Percentiles rank a stretch among this genome's conserved stretches.
These are phyloP conservation scores for Ceriagrion tenellum DNA, from an alignment of 2,888 invertebrate genomes.

Conservation along the genomic window DNA sequence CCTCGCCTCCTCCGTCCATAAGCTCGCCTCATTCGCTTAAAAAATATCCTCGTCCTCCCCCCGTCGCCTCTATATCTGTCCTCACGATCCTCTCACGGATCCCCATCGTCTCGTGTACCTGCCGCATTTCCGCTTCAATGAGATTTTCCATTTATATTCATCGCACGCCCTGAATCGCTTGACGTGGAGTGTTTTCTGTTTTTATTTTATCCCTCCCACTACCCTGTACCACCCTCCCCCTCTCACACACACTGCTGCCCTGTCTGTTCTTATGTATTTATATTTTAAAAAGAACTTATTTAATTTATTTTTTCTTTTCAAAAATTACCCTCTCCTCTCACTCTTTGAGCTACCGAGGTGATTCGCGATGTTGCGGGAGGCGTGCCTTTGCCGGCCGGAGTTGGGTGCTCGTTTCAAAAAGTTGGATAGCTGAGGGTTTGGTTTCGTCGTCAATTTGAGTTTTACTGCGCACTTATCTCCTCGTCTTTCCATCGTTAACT, in stretches of 20 bases:
- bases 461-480: background rate
- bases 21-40: background rate
- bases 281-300: background rate
- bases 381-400: background rate
- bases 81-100: background rate
- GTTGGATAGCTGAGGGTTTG: background rate
- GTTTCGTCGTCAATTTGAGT: background rate
- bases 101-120: background rate
- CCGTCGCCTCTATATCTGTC: background rate
- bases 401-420: background rate
- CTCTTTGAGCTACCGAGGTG: background rate
- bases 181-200: background rate
- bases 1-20: background rate
- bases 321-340: background rate
- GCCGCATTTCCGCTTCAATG: slow-evolving; percentile 38
- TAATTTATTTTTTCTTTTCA: background rate
- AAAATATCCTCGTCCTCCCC: background rate
- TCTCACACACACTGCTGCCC: background rate
- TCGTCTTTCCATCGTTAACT: background rate
- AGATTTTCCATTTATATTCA: slow-evolving; percentile 54
- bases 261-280: background rate
- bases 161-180: slow-evolving; percentile 4
- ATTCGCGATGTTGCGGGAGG: background rate
- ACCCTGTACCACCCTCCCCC: too few species aligned
- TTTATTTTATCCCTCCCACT: background rate